Base-by-base conservation (phyloP, 2,888 invertebrate species). In the Apodemia zela region DNA sequence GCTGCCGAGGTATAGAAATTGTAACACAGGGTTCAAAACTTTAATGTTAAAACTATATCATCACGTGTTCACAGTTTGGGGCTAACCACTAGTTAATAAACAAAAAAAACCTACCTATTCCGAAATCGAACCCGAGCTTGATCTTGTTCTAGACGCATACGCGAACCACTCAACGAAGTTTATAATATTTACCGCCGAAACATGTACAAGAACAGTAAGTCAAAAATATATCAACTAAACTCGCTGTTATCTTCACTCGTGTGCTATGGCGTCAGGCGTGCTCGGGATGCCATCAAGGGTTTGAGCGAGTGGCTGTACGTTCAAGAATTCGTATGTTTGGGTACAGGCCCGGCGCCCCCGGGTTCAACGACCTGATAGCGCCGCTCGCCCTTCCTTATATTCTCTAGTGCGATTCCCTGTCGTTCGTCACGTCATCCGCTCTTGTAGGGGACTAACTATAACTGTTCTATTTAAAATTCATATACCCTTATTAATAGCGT, bases 261-360 rank as follows among this genome's bases (percentile, higher is more conserved):
- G 71, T 71, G 75, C 69, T 61, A 61, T 61, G 61, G 61, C 62
- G 63, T 61, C 60, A 74, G 76, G 75, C 80, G 78, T 77, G 77
- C 80, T 71, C 75, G 72, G 73, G 81, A 84, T 82, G 80, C 84
- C 82, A 78, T 77, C 76, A 78, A 81, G 82, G 78, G 80, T 77
- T 80, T 81, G 80, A 75, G 74, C 66, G 66, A 65, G 77, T 80
- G 79, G 80, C 76, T 77, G 85, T 82, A 87, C 86, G 88, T 86
- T 79, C 78, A 85, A 83, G 81, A 84, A 89, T 89, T 87, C 78
- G 84, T 83, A 76, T 84, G 83, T 78, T 77, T 78, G 78, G 75
- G 78, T 76, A 72, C 70, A 69, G 62, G 67, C 65, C 62, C 64
- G 64, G 64, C 63, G 65, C 62, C 59, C 59, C 63, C 62, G 66